phyloP scores from a whole-genome alignment of 2,888 invertebrate genomes.

The Lottia scabra region DNA sequence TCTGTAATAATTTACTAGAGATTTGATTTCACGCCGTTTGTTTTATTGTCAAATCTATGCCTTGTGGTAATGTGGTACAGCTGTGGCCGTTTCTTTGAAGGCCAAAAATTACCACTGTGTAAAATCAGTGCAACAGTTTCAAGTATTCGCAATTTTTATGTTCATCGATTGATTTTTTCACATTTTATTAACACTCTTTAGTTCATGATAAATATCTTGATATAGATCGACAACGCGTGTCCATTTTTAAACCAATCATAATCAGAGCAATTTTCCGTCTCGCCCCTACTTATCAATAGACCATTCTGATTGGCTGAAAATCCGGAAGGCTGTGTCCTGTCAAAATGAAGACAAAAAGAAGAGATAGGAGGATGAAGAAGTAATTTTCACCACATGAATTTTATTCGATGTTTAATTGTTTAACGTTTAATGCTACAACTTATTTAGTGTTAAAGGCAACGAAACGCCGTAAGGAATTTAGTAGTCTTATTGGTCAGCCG shows the following conservation, averaged over 20 bases:
- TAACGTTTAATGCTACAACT: background rate
- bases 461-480: background rate
- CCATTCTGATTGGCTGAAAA: background rate
- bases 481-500: background rate
- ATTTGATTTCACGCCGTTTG: background rate
- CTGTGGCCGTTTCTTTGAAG: background rate
- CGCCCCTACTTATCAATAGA: background rate
- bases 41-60: background rate
- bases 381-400: conserved; percentile 1
- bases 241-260: background rate
- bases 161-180: background rate
- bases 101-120: too few relatives aligned
- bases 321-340: background rate
- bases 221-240: background rate
- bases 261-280: background rate
- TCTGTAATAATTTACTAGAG: background rate
- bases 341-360: background rate
- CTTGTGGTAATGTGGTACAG: background rate
- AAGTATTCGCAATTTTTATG: background rate
- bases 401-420: background rate
- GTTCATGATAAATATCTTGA: background rate
- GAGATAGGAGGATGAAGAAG: background rate
- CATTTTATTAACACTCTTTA: background rate
- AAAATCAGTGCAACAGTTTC: too few relatives aligned
- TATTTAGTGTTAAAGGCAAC: background rate